Evolutionary conservation across 2,888 invertebrate species (phyloP).

Genomic region (Drosophila antonietae): DNA sequence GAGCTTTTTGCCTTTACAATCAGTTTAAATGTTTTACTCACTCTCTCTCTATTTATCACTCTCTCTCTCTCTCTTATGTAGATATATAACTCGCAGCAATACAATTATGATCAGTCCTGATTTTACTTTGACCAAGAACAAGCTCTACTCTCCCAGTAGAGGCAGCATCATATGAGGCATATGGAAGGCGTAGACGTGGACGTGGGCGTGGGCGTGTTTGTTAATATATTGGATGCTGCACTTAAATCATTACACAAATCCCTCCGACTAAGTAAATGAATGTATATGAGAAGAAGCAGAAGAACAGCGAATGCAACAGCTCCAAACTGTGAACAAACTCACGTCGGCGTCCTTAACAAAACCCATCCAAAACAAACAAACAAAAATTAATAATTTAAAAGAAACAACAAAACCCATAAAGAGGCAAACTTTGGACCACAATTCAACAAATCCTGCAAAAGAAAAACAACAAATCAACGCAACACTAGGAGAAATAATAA

Average conservation of each 20-base stretch:
- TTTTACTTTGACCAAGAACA: slow-evolving; percentile 95
- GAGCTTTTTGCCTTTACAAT: slow-evolving; percentile 85
- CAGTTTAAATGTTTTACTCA: neutral
- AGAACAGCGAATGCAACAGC: slow-evolving; percentile 17
- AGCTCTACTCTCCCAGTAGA: slow-evolving; percentile 89
- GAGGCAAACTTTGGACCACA: slow-evolving; percentile 80
- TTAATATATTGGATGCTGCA: slow-evolving; percentile 32
- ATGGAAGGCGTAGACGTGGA: slow-evolving; percentile 48
- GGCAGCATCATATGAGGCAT: slow-evolving; percentile 37
- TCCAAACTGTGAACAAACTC: slow-evolving; percentile 20
- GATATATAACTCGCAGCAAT: slow-evolving; percentile 93
- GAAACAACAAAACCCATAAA: slow-evolving; percentile 58
- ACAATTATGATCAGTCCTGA: slow-evolving; percentile 95
- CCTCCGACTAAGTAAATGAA: slow-evolving; percentile 72
- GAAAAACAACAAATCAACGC: slow-evolving; percentile 57
- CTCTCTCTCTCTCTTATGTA: slow-evolving; percentile 80
- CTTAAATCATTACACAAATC: slow-evolving; percentile 68
- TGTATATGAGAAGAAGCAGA: slow-evolving; percentile 37
- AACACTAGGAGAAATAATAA: slow-evolving; percentile 35
- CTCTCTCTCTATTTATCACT: neutral
- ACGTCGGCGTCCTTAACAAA: slow-evolving; percentile 35
- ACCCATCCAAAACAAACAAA: slow-evolving; percentile 35
- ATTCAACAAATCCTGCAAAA: slow-evolving; percentile 69
- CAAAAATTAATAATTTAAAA: slow-evolving; percentile 25
- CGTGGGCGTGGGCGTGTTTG: slow-evolving; percentile 24